Base-by-base conservation (phyloP, 2,888 invertebrate genomes). In the Hyalella azteca region DNA sequence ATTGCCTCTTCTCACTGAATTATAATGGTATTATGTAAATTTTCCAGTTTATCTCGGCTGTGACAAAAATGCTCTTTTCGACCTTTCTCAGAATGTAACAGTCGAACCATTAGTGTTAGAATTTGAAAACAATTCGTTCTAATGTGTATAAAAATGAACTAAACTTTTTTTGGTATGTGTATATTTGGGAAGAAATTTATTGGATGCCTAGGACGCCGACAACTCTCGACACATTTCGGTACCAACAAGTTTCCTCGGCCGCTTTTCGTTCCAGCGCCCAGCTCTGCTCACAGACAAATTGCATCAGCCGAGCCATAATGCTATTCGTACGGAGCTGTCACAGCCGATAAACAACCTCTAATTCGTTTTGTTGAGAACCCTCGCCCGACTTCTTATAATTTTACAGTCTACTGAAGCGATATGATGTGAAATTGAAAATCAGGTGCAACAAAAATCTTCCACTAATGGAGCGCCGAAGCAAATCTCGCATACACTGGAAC, bases 291-390 rank as follows among this genome's bases (percentile, higher is more conserved):
- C 49, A 22, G 49, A 49, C 22, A 49, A 49, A 49, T 49, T 49
- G 49, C 49, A 49, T 49, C 49, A 49, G 49, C 49, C n/a, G 19
- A 19, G 49, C 49, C 49, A n/a, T 49, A 49, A 49, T 49, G 49
- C 49, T 49, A 49, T 49, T 49, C 49, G 49, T 49, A 49, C 49
- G 49, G 49, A 15, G 49, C 49, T 49, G 49, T 49, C 49, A 49
- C 49, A 49, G 49, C 49, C 49, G 49, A 49, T 49, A 49, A 49
- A 49, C 49, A 49, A 22, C 49, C n/a, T 22, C 49, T 49, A 49
- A 49, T 49, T n/a, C 49, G 49, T 49, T 49, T 49, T 49, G 49
- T 49, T 2, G 49, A 19, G 19, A 5, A 5, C 49, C 49, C 49
- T 7, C 49, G 49, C 49, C 22, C 22, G 49, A 22, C 22, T 49